These are phyloP conservation scores for Notamacropus eugenii DNA, from an alignment of 2,797 vertebrate species.

Conservation along the genomic window DNA sequence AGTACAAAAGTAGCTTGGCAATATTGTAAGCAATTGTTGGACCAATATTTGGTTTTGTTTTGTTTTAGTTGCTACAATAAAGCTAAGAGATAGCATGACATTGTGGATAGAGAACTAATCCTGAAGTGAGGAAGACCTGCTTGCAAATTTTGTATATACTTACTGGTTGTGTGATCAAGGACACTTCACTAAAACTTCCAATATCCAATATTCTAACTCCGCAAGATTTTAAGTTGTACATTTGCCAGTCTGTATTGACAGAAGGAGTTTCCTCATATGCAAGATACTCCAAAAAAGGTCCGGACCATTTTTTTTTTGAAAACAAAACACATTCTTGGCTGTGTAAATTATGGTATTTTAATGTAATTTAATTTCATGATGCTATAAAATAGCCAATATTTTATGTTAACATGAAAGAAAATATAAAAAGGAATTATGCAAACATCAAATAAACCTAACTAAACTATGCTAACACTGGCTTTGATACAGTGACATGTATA, in stretches of 20 bases:
- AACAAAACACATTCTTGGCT: background rate
- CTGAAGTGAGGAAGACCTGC: background rate
- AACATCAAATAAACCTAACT: background rate
- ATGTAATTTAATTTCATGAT: background rate
- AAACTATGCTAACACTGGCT: too few species aligned
- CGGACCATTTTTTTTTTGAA: background rate
- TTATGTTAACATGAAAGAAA: background rate
- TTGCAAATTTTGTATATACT: background rate
- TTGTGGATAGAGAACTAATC: background rate
- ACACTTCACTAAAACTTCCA: background rate
- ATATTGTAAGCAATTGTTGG: background rate
- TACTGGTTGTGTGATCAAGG: background rate
- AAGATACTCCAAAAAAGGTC: background rate
- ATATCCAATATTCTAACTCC: background rate
- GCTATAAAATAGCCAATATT: background rate
- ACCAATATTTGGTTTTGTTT: background rate
- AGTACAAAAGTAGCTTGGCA: conserved; percentile 13
- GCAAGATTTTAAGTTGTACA: background rate
- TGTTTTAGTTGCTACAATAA: background rate
- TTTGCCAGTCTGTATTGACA: background rate
- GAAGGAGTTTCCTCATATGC: background rate
- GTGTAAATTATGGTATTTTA: background rate
- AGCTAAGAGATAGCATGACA: background rate
- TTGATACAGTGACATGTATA: background rate
- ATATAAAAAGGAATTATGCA: background rate